Conservation (phyloP, 1,140 invertebrate species). For the Zaprionus capensis region DNA sequence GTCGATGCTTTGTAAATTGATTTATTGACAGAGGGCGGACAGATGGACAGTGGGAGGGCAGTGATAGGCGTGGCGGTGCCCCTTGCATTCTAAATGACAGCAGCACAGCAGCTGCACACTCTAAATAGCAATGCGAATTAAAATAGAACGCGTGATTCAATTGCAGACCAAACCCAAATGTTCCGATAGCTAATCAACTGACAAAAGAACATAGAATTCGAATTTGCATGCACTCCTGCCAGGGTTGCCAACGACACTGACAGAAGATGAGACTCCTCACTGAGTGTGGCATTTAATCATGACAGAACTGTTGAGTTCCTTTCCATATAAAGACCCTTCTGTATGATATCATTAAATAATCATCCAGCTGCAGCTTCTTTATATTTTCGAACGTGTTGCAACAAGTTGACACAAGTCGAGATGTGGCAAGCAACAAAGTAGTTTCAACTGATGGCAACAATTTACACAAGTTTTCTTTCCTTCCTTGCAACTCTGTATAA, state of each 20-base stretch:
- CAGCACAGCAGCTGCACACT: slow-evolving; percentile 49
- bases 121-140: slow-evolving; percentile 48
- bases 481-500: neutral
- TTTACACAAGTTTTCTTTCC: slow-evolving; percentile 9
- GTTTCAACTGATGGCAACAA: slow-evolving; percentile 17
- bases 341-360: neutral
- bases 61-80: neutral
- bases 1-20: slow-evolving; percentile 63
- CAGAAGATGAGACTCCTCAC: neutral
- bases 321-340: no score
- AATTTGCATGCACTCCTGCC: slow-evolving; percentile 13
- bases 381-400: slow-evolving; percentile 5
- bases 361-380: neutral
- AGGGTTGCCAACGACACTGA: neutral
- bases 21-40: slow-evolving; percentile 43
- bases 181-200: slow-evolving; percentile 30
- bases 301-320: neutral
- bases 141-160: slow-evolving; percentile 48
- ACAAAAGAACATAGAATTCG: slow-evolving; percentile 30
- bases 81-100: slow-evolving; percentile 56
- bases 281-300: neutral
- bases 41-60: neutral
- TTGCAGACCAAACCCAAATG: slow-evolving; percentile 31
- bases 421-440: slow-evolving; percentile 6
- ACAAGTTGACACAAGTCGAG: slow-evolving; percentile 27